Percentiles rank a stretch among this genome's conserved stretches.
These are phyloP conservation scores for Malthinus flaveolus DNA, from an alignment of 2,888 invertebrate genomes.

Conservation along the genomic window DNA sequence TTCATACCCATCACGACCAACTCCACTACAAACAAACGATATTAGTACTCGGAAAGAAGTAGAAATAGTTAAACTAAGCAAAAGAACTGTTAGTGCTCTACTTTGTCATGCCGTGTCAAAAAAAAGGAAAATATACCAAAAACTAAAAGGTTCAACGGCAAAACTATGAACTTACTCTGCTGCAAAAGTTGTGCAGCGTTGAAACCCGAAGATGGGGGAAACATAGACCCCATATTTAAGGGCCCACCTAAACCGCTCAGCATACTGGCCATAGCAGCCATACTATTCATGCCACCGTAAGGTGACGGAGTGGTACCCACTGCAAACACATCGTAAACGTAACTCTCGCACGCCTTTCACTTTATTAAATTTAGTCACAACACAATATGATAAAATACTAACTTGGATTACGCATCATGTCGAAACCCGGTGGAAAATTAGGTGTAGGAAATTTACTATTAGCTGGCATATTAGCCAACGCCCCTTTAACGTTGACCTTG, in stretches of 20 bases:
- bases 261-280: conserved; percentile 57
- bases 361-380: neutral
- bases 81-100: conserved; percentile 5
- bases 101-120: neutral
- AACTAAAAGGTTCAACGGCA: neutral
- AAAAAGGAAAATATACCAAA: neutral
- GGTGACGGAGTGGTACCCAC: conserved; percentile 38
- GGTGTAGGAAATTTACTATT: conserved; percentile 54
- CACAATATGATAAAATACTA: conserved; percentile 33
- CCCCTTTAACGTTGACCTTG: conserved; percentile 36
- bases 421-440: conserved; percentile 59
- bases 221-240: conserved; percentile 50
- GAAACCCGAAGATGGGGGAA: conserved; percentile 55
- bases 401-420: conserved; percentile 59
- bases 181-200: conserved; percentile 81
- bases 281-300: conserved; percentile 52
- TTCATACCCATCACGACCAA: conserved; percentile 63
- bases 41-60: neutral
- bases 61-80: neutral
- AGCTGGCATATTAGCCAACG: conserved; percentile 41
- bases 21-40: conserved; percentile 59
- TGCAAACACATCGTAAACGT: conserved; percentile 19
- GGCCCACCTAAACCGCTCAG: conserved; percentile 54
- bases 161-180: conserved; percentile 71
- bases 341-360: neutral